Percentiles rank a stretch among this genome's conserved stretches.
Conservation (phyloP, 2,888 invertebrate genomes). For the Drosophila peninsularis region DNA sequence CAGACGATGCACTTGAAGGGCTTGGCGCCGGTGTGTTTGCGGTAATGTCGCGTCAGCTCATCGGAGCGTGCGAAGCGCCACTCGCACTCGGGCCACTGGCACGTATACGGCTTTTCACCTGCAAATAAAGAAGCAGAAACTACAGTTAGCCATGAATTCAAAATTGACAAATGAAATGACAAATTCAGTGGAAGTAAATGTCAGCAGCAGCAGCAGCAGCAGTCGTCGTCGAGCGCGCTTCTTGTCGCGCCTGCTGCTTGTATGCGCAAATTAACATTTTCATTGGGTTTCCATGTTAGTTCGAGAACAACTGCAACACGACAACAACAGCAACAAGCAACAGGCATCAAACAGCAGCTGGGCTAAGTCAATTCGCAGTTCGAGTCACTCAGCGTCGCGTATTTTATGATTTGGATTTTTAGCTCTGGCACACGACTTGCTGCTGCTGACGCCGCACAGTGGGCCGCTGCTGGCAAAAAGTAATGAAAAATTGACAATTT, state of each 20-base stretch:
- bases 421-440: constrained; percentile 65
- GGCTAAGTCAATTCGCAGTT: constrained; percentile 55
- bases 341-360: constrained; percentile 59
- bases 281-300: constrained; percentile 55
- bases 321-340: constrained; percentile 15
- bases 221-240: constrained; percentile 40
- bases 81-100: constrained; percentile 99
- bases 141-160: neutral
- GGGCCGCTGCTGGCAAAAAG: too few relatives aligned
- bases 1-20: constrained; percentile 98
- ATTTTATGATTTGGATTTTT: constrained; percentile 54
- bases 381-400: constrained; percentile 42
- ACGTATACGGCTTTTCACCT: constrained; percentile 99
- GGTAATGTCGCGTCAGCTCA: constrained; percentile 97
- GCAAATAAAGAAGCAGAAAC: constrained; percentile 55
- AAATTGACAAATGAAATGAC: constrained; percentile 7
- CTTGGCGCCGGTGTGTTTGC: constrained; percentile 98
- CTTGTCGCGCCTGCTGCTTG: constrained; percentile 47
- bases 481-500: too few relatives aligned
- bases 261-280: constrained; percentile 67
- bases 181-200: constrained; percentile 1
- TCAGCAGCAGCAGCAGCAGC: constrained; percentile 16
- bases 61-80: constrained; percentile 98
- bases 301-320: constrained; percentile 38
- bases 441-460: constrained; percentile 40